Evolutionary conservation across 1,140 invertebrate species (phyloP), one percentile per base, ranked within the genome.

Genomic region (Lithobius niger): DNA sequence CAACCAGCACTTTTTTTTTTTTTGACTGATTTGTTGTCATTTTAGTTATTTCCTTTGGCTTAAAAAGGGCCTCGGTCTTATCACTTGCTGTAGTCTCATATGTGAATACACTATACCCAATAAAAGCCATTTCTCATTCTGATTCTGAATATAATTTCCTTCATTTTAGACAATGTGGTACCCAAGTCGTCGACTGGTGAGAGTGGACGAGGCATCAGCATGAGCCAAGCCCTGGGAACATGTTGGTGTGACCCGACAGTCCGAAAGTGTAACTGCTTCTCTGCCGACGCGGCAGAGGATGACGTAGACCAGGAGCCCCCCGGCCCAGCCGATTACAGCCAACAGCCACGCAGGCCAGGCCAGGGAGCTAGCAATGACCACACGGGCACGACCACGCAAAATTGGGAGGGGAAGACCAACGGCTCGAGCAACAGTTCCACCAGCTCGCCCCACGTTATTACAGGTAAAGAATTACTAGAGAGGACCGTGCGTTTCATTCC

Each of bases 311-410:
- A 52, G 15, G 13, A 36, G 16, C 53, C 36, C 22, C 44, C 40
- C 25, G 50, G 51, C 22, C 36, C 50, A 24, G n/a, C n/a, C n/a
- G n/a, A n/a, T n/a, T n/a, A n/a, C 40, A 67, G 58, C 53, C n/a
- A n/a, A n/a, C 47, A 15, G 15, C 47, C 19, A 31, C 26, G 3
- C 18, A n/a, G 19, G 21, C 25, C 51, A 27, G 54, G 42, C 52
- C 49, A 53, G 48, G 16, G 18, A n/a, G 6, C 44, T 53, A 13
- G 24, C 26, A 21, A 19, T n/a, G 3, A n/a, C 18, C 21, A 45
- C 36, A 59, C 54, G 59, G 59, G 2, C 73, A 71, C 19, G 71
- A 70, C 26, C 61, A 66, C 0, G 64, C 66, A 1, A 73, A 71
- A 51, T 62, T 73, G 51, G 59, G 70, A 36, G 67, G 68, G 27